Base-by-base conservation (phyloP, 2,888 invertebrate species). In the Thelaira solivaga region DNA sequence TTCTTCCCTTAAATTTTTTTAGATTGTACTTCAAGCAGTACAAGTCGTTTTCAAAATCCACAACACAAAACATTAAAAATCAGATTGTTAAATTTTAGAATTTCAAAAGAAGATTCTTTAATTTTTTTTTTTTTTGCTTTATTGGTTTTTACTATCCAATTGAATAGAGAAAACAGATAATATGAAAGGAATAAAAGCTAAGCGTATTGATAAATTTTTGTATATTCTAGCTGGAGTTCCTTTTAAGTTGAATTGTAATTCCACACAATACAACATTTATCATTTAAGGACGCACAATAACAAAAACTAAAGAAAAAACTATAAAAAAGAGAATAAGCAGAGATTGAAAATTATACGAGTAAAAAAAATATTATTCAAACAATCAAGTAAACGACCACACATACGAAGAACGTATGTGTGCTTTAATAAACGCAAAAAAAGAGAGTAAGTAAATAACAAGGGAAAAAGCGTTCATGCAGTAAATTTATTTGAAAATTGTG, bases 211-310 rank as follows among this genome's bases (percentile, higher is more conserved):
- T 53, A 45, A 45, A 36, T 36, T 53, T 43, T 24, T 20, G 7
- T 57, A n/a, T n/a, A 45, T 45, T 67, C 20, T 36, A 16, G 36
- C 22, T 29, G 26, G 11, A 26, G 16, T 68, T 29, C 6, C n/a
- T n/a, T 39, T 47, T n/a, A 29, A 49, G 26, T 11, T 39, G 22
- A 39, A 49, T 45, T 39, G 11, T 39, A 29, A 11, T 47, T 29
- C 2, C 8, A 49, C 26, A 69, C 49, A 69, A 57, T 49, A 69
- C 16, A 49, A 45, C 11, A 53, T 29, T 55, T 62, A 55, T 53
- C 22, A 36, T 45, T 45, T 24, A 39, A 34, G 36, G 24, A 62
- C 62, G 53, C n/a, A 18, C 39, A 16, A 43, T 11, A 43, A 51
- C n/a, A 51, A 51, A 31, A 67, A 11, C 29, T 1, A 22, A n/a